Conservation (phyloP, 2,888 invertebrate species). For the Carcina quercana region DNA sequence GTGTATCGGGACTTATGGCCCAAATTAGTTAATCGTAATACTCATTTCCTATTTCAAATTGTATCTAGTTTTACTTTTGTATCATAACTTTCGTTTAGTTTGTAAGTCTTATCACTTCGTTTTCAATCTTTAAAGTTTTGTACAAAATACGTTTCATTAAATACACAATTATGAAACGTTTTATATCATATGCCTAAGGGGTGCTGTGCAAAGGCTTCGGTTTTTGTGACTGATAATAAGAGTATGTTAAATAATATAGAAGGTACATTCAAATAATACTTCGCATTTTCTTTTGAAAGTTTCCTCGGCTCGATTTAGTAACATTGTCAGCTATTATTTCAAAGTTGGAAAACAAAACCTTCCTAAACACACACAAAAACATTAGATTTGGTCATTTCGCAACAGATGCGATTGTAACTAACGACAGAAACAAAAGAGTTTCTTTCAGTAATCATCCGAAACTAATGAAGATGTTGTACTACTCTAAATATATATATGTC, state of each 20-base stretch:
- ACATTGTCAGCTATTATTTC: too few relatives aligned
- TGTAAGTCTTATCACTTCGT: constrained; percentile 43
- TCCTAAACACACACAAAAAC: too few relatives aligned
- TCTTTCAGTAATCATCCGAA: too few relatives aligned
- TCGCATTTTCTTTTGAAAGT: too few relatives aligned
- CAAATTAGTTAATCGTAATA: constrained; percentile 34
- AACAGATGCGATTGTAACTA: too few relatives aligned
- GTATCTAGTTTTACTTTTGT: constrained; percentile 46
- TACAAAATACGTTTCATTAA: constrained; percentile 18
- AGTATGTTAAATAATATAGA: constrained; percentile 54
- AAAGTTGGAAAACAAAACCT: too few relatives aligned
- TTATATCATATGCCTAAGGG: constrained; percentile 42
- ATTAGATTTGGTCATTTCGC: too few relatives aligned
- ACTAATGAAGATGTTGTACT: too few relatives aligned
- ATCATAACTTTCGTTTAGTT: constrained; percentile 64
- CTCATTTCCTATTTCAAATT: constrained; percentile 18
- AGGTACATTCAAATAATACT: too few relatives aligned
- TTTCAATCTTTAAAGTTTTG: constrained; percentile 26
- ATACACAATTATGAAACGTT: constrained; percentile 68
- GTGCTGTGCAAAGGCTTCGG: constrained; percentile 44
- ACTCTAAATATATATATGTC: too few relatives aligned
- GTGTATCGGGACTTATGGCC: constrained; percentile 56
- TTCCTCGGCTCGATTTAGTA: too few relatives aligned
- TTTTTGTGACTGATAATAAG: constrained; percentile 54
- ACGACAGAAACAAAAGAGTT: too few relatives aligned